Evolutionary conservation across 2,888 invertebrate genomes (phyloP), one percentile per base, ranked within the genome.

Genomic region (Aricia artaxerxes): DNA sequence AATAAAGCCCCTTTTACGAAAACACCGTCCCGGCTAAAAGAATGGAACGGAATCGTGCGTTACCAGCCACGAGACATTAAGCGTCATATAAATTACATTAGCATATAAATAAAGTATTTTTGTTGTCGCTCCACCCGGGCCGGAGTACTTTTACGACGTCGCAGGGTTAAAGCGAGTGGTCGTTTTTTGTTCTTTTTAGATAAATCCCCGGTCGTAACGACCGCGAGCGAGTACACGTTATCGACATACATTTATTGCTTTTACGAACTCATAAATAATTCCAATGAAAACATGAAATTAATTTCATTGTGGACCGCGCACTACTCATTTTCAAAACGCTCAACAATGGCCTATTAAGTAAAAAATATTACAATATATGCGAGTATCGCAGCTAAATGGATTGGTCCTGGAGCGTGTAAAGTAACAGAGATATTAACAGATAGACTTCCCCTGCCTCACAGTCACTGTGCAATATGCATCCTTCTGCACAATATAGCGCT

Each of bases 101-200:
- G 92, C 94, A 94, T 94, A 94, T 94, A 94, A 94, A 94, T 94
- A 94, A 94, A 94, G 93, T 93, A 94, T 94, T 93, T 94, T 92
- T 92, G 94, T 93, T 91, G 92, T 89, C 86, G 89, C 89, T 89
- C 86, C 86, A 87, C 83, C 86, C 88, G 87, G 86, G 83, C 86
- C 88, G 87, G 86, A 87, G 90, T 89, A 89, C 91, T 90, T 93
- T 94, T 94, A 93, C 91, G 93, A 93, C 88, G 88, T 87, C 89
- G 89, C 87, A 87, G 91, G 88, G 90, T 91, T 92, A 90, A 88
- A 90, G 86, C 85, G 90, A 89, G 90, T 75, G 75, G 31, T 90
- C 91, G 91, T 91, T 93, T 91, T 93, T 93, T 93, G 91, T 91
- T 91, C 90, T 90, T 91, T 94, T 94, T 92, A 93, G 93, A 92